phyloP scores from a whole-genome alignment of 2,113 vertebrate species.

The Macroglossus sobrinus region DNA sequence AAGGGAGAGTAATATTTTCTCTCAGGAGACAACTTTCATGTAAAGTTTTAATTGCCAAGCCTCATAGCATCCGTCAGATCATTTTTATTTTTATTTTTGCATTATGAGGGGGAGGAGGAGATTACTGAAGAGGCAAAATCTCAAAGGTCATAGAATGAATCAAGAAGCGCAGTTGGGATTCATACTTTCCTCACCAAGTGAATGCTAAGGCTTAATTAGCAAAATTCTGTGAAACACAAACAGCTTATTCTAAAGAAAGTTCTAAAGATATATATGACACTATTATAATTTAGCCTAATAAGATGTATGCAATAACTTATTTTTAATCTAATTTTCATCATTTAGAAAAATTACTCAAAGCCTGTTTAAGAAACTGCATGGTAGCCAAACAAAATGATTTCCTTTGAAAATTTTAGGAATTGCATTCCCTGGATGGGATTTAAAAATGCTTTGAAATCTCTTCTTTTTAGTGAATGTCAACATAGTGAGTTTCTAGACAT shows the following conservation, averaged over 20 bases:
- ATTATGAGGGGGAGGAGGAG: neutral
- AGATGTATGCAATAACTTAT: neutral
- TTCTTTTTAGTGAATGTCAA: neutral
- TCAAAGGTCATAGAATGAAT: neutral
- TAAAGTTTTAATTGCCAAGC: conserved; percentile 31
- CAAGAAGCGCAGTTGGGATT: neutral
- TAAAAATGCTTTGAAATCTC: neutral
- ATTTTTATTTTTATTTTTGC: conserved; percentile 12
- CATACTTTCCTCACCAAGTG: neutral
- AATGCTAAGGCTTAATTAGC: neutral
- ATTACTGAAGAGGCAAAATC: neutral
- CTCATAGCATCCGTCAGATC: neutral
- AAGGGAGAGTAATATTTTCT: neutral
- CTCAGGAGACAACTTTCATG: neutral
- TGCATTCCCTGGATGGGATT: neutral
- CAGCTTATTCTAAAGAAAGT: neutral
- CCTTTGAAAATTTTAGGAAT: neutral
- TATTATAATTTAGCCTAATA: neutral
- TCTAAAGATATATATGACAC: neutral
- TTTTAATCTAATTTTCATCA: neutral
- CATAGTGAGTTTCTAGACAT: neutral
- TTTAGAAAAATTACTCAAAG: neutral
- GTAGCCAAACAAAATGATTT: neutral
- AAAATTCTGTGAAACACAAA: neutral
- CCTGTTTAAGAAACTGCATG: neutral